These are phyloP conservation scores for Furcula furcula DNA, from an alignment of 2,888 invertebrate species.

Conservation along the genomic window DNA sequence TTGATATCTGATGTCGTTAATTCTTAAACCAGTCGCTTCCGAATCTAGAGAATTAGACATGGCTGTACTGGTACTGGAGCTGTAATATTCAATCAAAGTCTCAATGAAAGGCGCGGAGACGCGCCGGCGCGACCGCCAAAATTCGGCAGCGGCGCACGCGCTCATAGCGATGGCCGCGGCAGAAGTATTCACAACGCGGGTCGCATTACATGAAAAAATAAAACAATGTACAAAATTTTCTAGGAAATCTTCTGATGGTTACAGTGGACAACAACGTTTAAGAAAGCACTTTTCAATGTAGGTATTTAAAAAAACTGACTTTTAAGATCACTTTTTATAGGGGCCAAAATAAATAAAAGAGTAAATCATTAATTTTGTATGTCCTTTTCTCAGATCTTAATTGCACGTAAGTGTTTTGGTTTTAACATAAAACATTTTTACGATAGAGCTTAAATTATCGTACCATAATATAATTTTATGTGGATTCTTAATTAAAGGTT, in stretches of 20 bases:
- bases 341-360: too few species aligned
- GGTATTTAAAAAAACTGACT: too few species aligned
- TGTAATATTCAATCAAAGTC: conserved; percentile 37
- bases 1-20: background rate
- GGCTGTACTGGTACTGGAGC: conserved; percentile 17
- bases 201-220: too few species aligned
- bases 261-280: too few species aligned
- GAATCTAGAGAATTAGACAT: conserved; percentile 17
- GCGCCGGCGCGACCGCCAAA: conserved; percentile 30
- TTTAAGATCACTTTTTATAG: too few species aligned
- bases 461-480: background rate
- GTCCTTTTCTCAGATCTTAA: background rate
- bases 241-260: too few species aligned
- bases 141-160: conserved; percentile 52
- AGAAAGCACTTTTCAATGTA: too few species aligned
- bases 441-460: background rate
- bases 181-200: conserved; percentile 36
- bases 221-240: too few species aligned
- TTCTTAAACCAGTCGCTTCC: conserved; percentile 6
- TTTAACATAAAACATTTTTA: background rate
- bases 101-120: conserved; percentile 28
- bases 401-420: background rate
- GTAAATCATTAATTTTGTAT: too few species aligned
- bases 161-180: conserved; percentile 25
- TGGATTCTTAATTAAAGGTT: background rate